Evolutionary conservation across 2,113 vertebrate genomes (phyloP).

Genomic region (Trichechus manatus): DNA sequence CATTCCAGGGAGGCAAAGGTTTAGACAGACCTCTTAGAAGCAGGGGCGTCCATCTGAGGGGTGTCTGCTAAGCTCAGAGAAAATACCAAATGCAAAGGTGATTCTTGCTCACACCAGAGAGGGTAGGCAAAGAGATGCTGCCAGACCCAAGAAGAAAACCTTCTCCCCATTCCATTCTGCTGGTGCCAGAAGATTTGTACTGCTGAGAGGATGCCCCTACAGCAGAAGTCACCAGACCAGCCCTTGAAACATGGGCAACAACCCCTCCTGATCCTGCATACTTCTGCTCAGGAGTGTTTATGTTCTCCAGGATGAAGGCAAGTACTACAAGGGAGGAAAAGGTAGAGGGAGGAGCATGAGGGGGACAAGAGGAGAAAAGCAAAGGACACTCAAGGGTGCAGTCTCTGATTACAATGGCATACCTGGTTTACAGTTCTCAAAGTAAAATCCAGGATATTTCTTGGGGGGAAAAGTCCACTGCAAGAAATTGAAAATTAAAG

Average conservation of each 20-base stretch:
- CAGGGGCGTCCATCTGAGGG: neutral
- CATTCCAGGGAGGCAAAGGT: neutral
- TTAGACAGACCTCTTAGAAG: neutral
- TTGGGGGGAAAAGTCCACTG: neutral
- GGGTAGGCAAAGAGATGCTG: neutral
- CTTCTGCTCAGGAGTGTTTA: neutral
- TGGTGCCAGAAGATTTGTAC: neutral
- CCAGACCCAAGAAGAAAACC: neutral
- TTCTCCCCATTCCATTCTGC: neutral
- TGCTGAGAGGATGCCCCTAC: neutral
- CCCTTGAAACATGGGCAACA: neutral
- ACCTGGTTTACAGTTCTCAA: neutral
- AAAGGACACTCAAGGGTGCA: neutral
- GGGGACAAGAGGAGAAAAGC: neutral
- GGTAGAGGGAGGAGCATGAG: no score
- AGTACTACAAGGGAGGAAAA: neutral
- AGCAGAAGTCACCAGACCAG: neutral
- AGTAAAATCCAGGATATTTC: slow-evolving; percentile 50
- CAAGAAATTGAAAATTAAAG: slow-evolving; percentile 80
- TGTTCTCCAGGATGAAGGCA: neutral
- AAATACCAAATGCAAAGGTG: no score
- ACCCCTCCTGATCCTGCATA: neutral
- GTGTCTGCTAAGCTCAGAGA: neutral
- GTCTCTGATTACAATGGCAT: neutral
- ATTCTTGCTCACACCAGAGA: neutral